These are phyloP conservation scores for Drosophila ironensis DNA, from an alignment of 1,140 invertebrate species.

Conservation along the genomic window DNA sequence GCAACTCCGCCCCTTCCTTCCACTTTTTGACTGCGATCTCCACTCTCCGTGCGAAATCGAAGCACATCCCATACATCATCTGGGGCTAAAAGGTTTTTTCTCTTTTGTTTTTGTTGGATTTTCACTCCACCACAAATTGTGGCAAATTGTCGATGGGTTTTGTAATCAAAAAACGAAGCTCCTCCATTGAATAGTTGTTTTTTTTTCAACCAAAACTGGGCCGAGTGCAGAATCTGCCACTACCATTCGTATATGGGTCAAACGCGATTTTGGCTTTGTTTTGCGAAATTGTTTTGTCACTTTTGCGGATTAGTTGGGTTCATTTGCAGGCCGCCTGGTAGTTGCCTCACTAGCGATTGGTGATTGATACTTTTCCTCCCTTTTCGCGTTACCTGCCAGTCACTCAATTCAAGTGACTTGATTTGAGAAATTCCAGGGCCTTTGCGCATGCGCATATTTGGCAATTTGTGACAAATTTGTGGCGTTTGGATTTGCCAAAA, in stretches of 20 bases:
- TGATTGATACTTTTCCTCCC: slow-evolving; percentile 26
- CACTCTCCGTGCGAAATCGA: slow-evolving; percentile 3
- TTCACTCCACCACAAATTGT: slow-evolving; percentile 37
- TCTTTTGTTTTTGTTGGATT: neutral
- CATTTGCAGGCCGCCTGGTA: neutral
- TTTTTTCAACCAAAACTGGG: neutral
- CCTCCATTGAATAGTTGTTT: slow-evolving; percentile 27
- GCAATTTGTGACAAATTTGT: neutral
- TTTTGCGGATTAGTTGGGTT: slow-evolving; percentile 14
- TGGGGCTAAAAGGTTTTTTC: slow-evolving; percentile 45
- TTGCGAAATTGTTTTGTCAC: slow-evolving; percentile 54
- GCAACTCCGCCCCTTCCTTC: slow-evolving; percentile 45
- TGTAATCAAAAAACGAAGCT: slow-evolving; percentile 59
- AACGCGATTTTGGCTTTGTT: slow-evolving; percentile 26
- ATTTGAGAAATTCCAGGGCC: slow-evolving; percentile 14
- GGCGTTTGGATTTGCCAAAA: neutral
- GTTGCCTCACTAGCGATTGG: neutral
- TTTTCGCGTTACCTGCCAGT: slow-evolving; percentile 29
- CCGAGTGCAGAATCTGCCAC: slow-evolving; percentile 11
- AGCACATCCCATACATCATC: slow-evolving; percentile 64
- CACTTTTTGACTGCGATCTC: neutral
- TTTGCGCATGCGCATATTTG: neutral
- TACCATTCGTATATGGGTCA: slow-evolving; percentile 11
- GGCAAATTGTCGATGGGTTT: slow-evolving; percentile 66
- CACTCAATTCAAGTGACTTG: slow-evolving; percentile 48